Evolutionary conservation across 2,888 invertebrate species (phyloP).

Genomic region (Monochamus alternatus): DNA sequence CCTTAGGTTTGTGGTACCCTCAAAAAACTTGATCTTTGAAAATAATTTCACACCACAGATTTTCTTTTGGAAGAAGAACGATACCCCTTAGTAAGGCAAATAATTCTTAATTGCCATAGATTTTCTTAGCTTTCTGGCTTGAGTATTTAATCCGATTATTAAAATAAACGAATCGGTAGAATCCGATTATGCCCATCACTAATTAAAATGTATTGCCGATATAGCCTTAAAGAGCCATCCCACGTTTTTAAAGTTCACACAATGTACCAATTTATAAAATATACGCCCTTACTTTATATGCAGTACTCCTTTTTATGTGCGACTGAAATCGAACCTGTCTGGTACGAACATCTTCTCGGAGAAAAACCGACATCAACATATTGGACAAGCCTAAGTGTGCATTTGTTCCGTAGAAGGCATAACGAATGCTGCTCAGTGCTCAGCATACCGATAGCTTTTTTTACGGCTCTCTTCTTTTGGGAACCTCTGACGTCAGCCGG

Average conservation of each 20-base stretch:
- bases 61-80: no score
- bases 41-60: no score
- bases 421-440: constrained; percentile 20
- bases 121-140: no score
- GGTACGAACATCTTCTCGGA: background rate
- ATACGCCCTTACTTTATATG: background rate
- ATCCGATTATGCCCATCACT: no score
- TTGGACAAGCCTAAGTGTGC: constrained; percentile 4
- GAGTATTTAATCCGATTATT: no score
- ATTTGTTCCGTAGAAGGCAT: constrained; percentile 27
- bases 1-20: no score
- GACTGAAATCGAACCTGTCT: background rate
- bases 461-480: constrained; percentile 18
- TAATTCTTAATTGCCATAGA: no score
- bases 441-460: constrained; percentile 23
- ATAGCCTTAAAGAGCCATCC: no score
- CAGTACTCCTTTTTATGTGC: background rate
- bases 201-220: no score
- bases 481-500: constrained; percentile 16
- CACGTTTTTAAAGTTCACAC: background rate
- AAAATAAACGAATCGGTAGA: no score
- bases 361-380: constrained; percentile 10
- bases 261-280: background rate
- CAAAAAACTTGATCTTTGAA: no score
- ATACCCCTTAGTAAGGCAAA: no score